Evolutionary conservation across 2,113 vertebrate genomes (phyloP).

Genomic region (Paraplagusia blochii): DNA sequence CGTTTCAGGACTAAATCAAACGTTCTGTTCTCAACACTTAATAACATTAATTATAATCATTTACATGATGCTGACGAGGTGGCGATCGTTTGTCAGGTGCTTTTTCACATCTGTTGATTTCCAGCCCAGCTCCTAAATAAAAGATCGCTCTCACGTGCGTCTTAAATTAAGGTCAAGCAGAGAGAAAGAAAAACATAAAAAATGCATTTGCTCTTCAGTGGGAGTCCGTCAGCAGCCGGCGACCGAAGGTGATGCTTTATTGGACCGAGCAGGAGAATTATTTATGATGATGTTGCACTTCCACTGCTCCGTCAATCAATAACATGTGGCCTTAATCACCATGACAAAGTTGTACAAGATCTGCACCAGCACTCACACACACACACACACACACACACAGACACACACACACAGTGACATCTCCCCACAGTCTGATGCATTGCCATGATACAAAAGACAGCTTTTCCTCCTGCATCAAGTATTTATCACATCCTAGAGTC

Average conservation of each 20-base stretch:
- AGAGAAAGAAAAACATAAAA: slow-evolving; percentile 72
- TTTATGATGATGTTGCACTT: slow-evolving; percentile 67
- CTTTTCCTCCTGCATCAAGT: slow-evolving; percentile 64
- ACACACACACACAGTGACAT: slow-evolving; percentile 14
- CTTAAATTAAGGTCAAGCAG: slow-evolving; percentile 72
- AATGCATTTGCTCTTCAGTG: slow-evolving; percentile 62
- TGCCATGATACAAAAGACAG: slow-evolving; percentile 29
- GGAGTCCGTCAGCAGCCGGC: slow-evolving; percentile 16
- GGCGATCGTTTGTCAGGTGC: slow-evolving; percentile 10
- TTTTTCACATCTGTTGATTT: slow-evolving; percentile 63
- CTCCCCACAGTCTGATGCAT: slow-evolving; percentile 32
- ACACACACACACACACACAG: slow-evolving; percentile 4
- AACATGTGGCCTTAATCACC: slow-evolving; percentile 64
- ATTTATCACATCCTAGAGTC: slow-evolving; percentile 65
- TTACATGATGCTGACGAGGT: slow-evolving; percentile 71
- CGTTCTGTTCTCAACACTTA: too few species aligned
- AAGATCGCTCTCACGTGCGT: slow-evolving; percentile 56
- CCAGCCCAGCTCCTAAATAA: slow-evolving; percentile 61
- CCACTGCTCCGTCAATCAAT: slow-evolving; percentile 65
- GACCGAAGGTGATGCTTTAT: slow-evolving; percentile 51
- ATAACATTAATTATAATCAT: slow-evolving; percentile 40
- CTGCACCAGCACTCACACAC: slow-evolving; percentile 10
- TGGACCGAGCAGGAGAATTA: slow-evolving; percentile 58
- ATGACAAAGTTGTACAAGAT: slow-evolving; percentile 50
- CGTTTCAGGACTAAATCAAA: too few species aligned